Percentiles rank a stretch among this genome's conserved stretches.
phyloP scores from a whole-genome alignment of 2,888 invertebrate genomes.

The Stegophylla sp. region DNA sequence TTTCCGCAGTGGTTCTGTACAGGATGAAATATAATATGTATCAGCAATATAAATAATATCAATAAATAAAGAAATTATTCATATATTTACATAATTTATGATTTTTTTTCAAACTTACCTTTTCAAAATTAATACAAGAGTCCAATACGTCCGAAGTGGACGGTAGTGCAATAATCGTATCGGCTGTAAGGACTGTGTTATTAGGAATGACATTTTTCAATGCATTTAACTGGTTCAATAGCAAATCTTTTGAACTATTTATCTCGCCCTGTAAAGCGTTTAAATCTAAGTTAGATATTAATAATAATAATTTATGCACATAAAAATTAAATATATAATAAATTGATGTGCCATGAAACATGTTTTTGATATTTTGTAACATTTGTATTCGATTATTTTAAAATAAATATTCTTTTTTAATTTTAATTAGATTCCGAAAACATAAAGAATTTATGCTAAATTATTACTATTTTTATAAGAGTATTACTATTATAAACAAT shows the following conservation, averaged over 20 bases:
- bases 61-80: background rate
- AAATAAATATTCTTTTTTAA: too few relatives aligned
- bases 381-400: too few relatives aligned
- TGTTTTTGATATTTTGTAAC: too few relatives aligned
- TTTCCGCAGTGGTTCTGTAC: slow-evolving; percentile 58
- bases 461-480: too few relatives aligned
- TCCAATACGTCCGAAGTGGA: slow-evolving; percentile 49
- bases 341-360: too few relatives aligned
- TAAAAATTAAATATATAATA: too few relatives aligned
- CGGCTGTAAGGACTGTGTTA: slow-evolving; percentile 17
- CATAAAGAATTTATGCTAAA: too few relatives aligned
- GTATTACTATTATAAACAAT: too few relatives aligned
- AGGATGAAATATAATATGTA: background rate
- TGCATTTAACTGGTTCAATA: slow-evolving; percentile 29
- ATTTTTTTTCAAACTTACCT: slow-evolving; percentile 46
- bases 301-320: too few relatives aligned
- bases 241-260: slow-evolving; percentile 7
- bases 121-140: slow-evolving; percentile 60
- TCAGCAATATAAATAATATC: background rate
- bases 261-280: slow-evolving; percentile 28
- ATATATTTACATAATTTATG: background rate
- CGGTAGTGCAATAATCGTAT: slow-evolving; percentile 35
- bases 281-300: slow-evolving; percentile 6
- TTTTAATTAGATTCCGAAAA: too few relatives aligned
- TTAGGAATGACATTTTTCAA: slow-evolving; percentile 37